A percentile compares a stretch with the other conserved stretches of the same genome.
Evolutionary conservation across 1,140 invertebrate species (phyloP).

Genomic region (Ostrea edulis): DNA sequence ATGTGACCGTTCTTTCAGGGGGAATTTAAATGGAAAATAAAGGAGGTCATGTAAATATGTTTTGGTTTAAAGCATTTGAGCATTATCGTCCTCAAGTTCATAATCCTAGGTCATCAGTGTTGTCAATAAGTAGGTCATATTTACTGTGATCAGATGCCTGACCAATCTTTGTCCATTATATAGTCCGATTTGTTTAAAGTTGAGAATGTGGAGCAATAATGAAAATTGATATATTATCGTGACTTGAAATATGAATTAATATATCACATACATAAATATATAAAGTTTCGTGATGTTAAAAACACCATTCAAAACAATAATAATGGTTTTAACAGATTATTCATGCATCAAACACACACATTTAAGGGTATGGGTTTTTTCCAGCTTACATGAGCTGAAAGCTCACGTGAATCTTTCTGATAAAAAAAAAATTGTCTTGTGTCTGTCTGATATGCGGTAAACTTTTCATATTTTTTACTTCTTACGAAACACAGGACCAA

Average conservation of each 20-base stretch:
- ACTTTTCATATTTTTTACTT: too few relatives aligned
- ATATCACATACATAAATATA: too few relatives aligned
- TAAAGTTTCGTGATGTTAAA: too few relatives aligned
- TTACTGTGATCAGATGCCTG: neutral
- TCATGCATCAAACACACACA: too few relatives aligned
- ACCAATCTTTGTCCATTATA: neutral
- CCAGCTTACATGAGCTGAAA: too few relatives aligned
- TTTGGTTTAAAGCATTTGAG: constrained; percentile 7
- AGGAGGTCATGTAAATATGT: constrained; percentile 21
- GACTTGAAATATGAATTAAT: neutral
- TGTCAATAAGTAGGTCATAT: neutral
- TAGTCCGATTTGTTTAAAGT: neutral
- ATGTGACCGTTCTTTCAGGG: neutral
- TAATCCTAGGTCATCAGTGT: neutral
- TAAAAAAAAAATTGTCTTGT: too few relatives aligned
- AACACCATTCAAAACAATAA: too few relatives aligned
- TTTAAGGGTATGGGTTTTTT: too few relatives aligned
- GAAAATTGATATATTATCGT: neutral
- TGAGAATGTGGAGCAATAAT: neutral
- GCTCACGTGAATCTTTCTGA: too few relatives aligned
- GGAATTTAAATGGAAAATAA: constrained; percentile 8
- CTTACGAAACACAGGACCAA: too few relatives aligned
- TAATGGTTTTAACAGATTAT: too few relatives aligned
- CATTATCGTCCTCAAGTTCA: neutral
- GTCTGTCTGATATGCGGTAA: too few relatives aligned